These are phyloP conservation scores for Ethmia dodecea DNA, from an alignment of 2,888 invertebrate genomes.

Conservation along the genomic window DNA sequence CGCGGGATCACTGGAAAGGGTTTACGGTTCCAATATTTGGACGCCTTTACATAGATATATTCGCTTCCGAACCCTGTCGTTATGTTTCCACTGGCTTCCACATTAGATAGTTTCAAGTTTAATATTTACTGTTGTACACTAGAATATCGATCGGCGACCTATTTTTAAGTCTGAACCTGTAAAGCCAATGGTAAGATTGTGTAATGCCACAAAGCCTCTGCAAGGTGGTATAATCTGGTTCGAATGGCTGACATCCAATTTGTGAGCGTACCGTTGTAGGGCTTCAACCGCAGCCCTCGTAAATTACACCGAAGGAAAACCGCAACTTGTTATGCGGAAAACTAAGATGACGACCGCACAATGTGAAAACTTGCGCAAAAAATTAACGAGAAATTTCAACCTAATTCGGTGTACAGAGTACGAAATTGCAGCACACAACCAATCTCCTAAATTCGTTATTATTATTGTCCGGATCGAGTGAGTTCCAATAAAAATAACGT, in stretches of 20 bases:
- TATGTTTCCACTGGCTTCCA: too few relatives aligned
- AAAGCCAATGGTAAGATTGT: slow-evolving; percentile 32
- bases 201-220: slow-evolving; percentile 53
- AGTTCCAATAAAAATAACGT: slow-evolving; percentile 65
- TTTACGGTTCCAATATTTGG: slow-evolving; percentile 70
- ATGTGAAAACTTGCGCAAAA: slow-evolving; percentile 36
- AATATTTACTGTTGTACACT: not conserved
- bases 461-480: slow-evolving; percentile 44
- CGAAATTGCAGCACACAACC: slow-evolving; percentile 48
- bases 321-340: slow-evolving; percentile 55
- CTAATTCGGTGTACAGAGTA: slow-evolving; percentile 12
- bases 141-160: slow-evolving; percentile 28
- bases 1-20: slow-evolving; percentile 55
- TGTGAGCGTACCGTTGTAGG: slow-evolving; percentile 50
- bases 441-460: slow-evolving; percentile 61
- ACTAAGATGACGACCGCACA: slow-evolving; percentile 36
- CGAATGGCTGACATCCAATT: slow-evolving; percentile 68
- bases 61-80: slow-evolving; percentile 26
- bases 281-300: slow-evolving; percentile 65
- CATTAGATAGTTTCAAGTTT: slow-evolving; percentile 1
- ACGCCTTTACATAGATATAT: slow-evolving; percentile 35
- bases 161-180: slow-evolving; percentile 41
- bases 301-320: slow-evolving; percentile 67
- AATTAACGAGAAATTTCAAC: slow-evolving; percentile 29
- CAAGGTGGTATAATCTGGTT: slow-evolving; percentile 60